A percentile compares a stretch with the other conserved stretches of the same genome.
Conservation (phyloP, 1,140 invertebrate species). For the Mamestra configurata region DNA sequence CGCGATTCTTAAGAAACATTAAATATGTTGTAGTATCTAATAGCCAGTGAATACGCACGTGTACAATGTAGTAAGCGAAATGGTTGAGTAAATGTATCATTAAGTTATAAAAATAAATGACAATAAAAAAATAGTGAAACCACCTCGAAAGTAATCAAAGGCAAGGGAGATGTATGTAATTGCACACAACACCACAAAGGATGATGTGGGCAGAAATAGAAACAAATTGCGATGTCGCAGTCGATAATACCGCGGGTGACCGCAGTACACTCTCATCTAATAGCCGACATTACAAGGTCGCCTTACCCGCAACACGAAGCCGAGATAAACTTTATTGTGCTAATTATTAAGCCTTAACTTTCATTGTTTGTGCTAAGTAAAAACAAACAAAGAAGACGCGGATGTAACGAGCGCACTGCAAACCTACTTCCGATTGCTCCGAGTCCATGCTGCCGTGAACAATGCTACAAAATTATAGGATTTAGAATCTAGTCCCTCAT, state of each 20-base stretch:
- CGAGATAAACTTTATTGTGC: background rate
- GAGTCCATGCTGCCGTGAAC: slow-evolving; percentile 70
- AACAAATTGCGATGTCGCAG: slow-evolving; percentile 76
- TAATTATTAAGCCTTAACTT: background rate
- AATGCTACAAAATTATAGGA: slow-evolving; percentile 83
- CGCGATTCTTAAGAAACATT: background rate
- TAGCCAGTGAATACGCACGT: background rate
- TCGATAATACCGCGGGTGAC: slow-evolving; percentile 68
- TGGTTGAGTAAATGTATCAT: slow-evolving; percentile 53
- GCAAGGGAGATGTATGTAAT: slow-evolving; percentile 71
- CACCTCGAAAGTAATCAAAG: slow-evolving; percentile 65
- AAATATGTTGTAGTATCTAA: background rate
- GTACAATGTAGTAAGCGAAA: slow-evolving; percentile 33
- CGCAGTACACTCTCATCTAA: slow-evolving; percentile 54
- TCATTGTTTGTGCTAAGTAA: slow-evolving; percentile 33
- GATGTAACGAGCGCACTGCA: slow-evolving; percentile 76
- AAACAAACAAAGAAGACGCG: slow-evolving; percentile 67
- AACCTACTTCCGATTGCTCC: slow-evolving; percentile 80
- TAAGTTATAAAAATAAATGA: slow-evolving; percentile 68
- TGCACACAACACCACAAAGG: slow-evolving; percentile 71
- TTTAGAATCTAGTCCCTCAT: slow-evolving; percentile 76
- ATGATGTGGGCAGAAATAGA: slow-evolving; percentile 73
- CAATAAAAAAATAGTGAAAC: slow-evolving; percentile 56
- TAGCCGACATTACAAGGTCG: slow-evolving; percentile 31
- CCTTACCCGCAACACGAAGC: slow-evolving; percentile 5